A percentile compares a stretch with the other conserved stretches of the same genome.
These are phyloP conservation scores for Mormyrus iriodes DNA, from an alignment of 2,113 vertebrate genomes.

Conservation along the genomic window DNA sequence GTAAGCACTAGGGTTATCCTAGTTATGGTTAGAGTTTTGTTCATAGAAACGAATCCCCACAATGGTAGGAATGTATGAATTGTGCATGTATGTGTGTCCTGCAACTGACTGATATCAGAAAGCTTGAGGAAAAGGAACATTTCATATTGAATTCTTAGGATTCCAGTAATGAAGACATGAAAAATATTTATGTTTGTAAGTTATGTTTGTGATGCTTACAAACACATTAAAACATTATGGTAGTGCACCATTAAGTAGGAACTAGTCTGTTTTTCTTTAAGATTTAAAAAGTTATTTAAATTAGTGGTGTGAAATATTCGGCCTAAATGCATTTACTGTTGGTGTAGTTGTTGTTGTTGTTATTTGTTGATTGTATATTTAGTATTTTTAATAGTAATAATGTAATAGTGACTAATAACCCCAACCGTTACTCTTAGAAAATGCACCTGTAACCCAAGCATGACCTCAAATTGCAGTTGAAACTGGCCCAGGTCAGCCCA, in stretches of 20 bases:
- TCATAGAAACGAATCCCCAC: too few relatives aligned
- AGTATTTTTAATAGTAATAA: background rate
- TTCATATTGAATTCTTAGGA: background rate
- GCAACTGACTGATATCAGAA: background rate
- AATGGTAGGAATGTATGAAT: background rate
- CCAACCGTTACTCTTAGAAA: background rate
- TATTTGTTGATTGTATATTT: background rate
- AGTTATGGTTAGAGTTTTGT: too few relatives aligned
- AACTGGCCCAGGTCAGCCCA: background rate
- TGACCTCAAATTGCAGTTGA: background rate
- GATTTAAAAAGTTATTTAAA: background rate
- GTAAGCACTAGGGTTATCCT: background rate
- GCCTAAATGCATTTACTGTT: background rate
- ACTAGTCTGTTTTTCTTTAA: background rate
- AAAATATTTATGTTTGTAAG: background rate
- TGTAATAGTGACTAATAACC: background rate
- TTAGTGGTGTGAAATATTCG: background rate
- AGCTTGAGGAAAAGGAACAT: background rate
- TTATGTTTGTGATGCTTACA: background rate
- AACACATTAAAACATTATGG: background rate
- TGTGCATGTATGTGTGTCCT: background rate
- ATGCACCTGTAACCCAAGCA: background rate
- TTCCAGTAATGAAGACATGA: background rate
- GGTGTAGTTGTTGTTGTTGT: background rate
- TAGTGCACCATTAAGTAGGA: background rate